A percentile compares a stretch with the other conserved stretches of the same genome.
phyloP scores from a whole-genome alignment of 2,888 invertebrate genomes.

The Sacculina carcini region DNA sequence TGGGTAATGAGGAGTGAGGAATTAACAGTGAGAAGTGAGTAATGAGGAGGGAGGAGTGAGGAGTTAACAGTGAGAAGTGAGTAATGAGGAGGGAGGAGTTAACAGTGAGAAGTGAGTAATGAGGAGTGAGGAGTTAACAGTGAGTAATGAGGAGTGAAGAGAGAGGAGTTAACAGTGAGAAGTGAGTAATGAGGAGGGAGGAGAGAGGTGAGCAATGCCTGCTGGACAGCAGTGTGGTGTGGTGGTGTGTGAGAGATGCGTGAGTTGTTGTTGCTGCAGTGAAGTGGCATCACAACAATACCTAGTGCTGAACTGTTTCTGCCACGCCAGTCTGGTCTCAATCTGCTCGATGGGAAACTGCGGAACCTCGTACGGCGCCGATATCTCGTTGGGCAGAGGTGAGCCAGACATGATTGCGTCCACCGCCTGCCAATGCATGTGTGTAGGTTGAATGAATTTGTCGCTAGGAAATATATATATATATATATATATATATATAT shows the following conservation, averaged over 20 bases:
- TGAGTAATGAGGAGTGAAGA: background rate
- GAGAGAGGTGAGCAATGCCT: background rate
- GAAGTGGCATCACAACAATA: constrained; percentile 18
- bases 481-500: constrained; percentile 4
- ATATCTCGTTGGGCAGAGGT: constrained; percentile 40
- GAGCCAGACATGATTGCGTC: background rate
- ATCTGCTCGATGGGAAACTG: constrained; percentile 95
- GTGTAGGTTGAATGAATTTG: too few relatives aligned
- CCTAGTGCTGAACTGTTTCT: constrained; percentile 66
- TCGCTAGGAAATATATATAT: too few relatives aligned
- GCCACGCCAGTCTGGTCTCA: constrained; percentile 69
- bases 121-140: background rate
- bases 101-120: background rate
- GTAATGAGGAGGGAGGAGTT: background rate
- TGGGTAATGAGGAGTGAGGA: too few relatives aligned
- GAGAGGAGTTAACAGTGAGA: background rate
- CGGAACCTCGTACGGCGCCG: constrained; percentile 87
- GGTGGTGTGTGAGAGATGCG: background rate
- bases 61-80: background rate
- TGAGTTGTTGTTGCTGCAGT: background rate
- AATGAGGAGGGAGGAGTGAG: background rate
- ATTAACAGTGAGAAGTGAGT: background rate
- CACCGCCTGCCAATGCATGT: too few relatives aligned
- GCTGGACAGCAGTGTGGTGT: background rate
- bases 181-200: background rate